A percentile compares a stretch with the other conserved stretches of the same genome.
Evolutionary conservation across 2,888 invertebrate genomes (phyloP).

Genomic region (Seladonia tumulorum): DNA sequence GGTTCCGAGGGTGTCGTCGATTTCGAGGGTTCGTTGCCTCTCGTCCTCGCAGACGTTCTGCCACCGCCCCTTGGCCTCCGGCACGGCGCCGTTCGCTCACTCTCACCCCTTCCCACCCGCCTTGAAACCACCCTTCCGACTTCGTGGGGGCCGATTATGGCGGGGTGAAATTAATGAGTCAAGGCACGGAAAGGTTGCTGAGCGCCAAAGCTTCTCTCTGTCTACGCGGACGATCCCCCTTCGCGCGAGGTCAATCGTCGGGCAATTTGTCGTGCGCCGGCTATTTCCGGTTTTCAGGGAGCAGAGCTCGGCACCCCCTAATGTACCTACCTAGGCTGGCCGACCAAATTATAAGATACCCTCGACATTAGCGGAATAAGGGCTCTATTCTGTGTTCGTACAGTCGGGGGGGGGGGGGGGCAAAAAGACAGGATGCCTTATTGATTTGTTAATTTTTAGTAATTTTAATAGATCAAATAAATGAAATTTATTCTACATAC

Average conservation of each 20-base stretch:
- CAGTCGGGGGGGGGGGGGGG: too few relatives aligned
- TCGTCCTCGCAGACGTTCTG: not conserved
- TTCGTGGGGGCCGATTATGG: constrained; percentile 64
- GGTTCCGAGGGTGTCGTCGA: constrained; percentile 58
- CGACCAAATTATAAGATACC: not conserved
- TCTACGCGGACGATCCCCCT: constrained; percentile 50
- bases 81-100: not conserved
- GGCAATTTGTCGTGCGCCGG: constrained; percentile 75
- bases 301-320: constrained; percentile 41
- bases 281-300: constrained; percentile 73
- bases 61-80: not conserved
- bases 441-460: not conserved
- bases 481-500: too few relatives aligned
- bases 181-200: constrained; percentile 52
- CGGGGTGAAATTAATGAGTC: constrained; percentile 70
- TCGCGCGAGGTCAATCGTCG: constrained; percentile 69
- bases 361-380: not conserved
- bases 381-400: not conserved
- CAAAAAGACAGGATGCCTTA: not conserved
- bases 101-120: not conserved
- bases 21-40: constrained; percentile 65
- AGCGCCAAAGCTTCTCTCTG: constrained; percentile 56
- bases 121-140: not conserved
- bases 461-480: not conserved
- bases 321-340: constrained; percentile 52